These are phyloP conservation scores for Aphrocallistes beatrix DNA, from an alignment of 37 sponge, comb jelly and placozoan genomes.

Conservation along the genomic window DNA sequence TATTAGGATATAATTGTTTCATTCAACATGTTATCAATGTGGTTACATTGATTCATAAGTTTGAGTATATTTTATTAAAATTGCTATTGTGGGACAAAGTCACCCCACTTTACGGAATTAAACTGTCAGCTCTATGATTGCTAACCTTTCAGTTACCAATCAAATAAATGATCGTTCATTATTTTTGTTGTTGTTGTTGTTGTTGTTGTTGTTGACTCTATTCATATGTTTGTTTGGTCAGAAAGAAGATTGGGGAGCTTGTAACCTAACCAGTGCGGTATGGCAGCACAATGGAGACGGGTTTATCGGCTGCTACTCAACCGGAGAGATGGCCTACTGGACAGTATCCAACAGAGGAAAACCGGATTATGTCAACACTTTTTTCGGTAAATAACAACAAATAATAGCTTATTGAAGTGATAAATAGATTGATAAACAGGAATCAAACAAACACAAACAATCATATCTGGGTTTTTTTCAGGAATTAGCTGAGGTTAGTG, in stretches of 20 bases:
- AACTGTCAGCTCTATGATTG: no score
- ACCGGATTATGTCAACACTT: background rate
- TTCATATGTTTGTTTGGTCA: background rate
- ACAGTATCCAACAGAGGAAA: constrained; percentile 3
- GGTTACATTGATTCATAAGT: no score
- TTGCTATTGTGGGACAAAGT: no score
- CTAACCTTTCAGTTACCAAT: no score
- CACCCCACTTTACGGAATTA: no score
- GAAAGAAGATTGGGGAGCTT: background rate
- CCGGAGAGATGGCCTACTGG: constrained; percentile 6
- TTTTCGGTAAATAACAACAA: background rate
- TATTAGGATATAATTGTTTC: no score
- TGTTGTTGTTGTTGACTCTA: no score
- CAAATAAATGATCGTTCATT: no score
- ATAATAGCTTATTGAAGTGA: background rate
- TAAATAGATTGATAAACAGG: background rate
- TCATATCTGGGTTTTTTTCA: background rate
- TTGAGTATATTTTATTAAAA: no score
- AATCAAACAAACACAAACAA: background rate
- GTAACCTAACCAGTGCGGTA: background rate
- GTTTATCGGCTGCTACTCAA: background rate
- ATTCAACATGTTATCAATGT: no score
- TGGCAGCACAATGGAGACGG: background rate
- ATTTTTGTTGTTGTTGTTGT: no score
- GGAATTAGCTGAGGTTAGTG: background rate